Evolutionary conservation across 2,888 invertebrate species (phyloP).

Genomic region (Lordiphosa andalusiaca): DNA sequence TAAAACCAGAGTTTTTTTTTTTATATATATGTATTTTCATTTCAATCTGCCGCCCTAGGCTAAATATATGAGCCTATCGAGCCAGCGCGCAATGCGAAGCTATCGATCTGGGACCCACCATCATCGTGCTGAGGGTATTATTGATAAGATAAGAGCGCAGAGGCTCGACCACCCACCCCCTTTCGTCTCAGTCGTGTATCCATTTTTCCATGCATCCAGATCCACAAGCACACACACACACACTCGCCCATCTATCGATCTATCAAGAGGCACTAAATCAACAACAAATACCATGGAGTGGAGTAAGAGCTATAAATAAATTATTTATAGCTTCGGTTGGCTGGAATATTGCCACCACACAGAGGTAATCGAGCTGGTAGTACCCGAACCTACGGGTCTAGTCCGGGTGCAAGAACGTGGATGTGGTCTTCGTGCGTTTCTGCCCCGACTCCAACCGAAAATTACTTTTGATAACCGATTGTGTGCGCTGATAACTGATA

Average conservation of each 20-base stretch:
- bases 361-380: constrained; percentile 51
- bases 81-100: constrained; percentile 27
- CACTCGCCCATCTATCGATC: constrained; percentile 51
- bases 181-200: constrained; percentile 3
- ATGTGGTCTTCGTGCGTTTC: constrained; percentile 15
- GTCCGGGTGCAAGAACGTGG: constrained; percentile 30
- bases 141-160: constrained; percentile 65
- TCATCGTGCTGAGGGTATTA: constrained; percentile 20
- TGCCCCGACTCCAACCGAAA: constrained; percentile 15
- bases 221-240: constrained; percentile 17
- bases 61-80: constrained; percentile 54
- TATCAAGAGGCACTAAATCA: constrained; percentile 76
- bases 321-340: constrained; percentile 74
- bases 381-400: constrained; percentile 4
- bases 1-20: constrained; percentile 66
- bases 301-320: constrained; percentile 71
- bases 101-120: constrained; percentile 68
- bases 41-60: constrained; percentile 72
- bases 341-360: constrained; percentile 73
- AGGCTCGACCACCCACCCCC: constrained; percentile 47
- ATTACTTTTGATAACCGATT: constrained; percentile 72
- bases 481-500: constrained; percentile 73
- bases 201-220: constrained; percentile 24
- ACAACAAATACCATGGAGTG: constrained; percentile 49
- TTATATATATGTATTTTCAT: constrained; percentile 34